Evolutionary conservation across 2,113 vertebrate genomes (phyloP), one percentile per base, ranked within the genome.

Genomic region (Brachyhypopomus gauderio): DNA sequence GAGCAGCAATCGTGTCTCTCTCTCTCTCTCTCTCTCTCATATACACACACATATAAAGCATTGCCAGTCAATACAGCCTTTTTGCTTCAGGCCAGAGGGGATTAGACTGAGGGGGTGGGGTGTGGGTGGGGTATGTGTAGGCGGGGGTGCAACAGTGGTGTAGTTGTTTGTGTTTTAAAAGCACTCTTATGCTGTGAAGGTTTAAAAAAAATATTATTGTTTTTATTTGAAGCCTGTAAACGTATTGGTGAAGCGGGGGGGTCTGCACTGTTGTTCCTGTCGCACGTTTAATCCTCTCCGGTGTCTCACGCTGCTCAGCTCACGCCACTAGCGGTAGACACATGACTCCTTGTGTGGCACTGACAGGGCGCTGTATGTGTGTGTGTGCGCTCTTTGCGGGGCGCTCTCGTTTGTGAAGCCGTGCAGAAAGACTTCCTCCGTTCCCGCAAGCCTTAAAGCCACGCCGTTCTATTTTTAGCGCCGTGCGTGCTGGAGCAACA

Each of bases 341-440:
- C 96, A 96, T 96, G 96, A 96, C 95, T 98, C 96, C 96, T 94
- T 94, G 92, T 93, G 90, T 93, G 92, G 95, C 93, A 90, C 95
- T 94, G 96, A 96, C 94, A 87, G 92, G 89, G 92, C 82, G 92
- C 88, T 88, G 88, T 82, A 85, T 82, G 77, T 55, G 69, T 93
- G 89, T 88, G 88, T 83, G 86, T 70, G 94, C 88, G 93, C 92
- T 92, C 94, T 95, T 94, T 92, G 95, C 92, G 88, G 88, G 91
- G 94, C 94, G 93, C 95, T 52, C 45, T 91, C 95, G 94, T 96
- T 93, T 93, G 95, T 94, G 93, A 92, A 89, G 94, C 92, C 86
- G 93, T 92, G 95, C 93, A 95, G 94, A 94, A 93, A 94, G 89
- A 85, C 86, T 90, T 90, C 90, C 92, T 94, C 93, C 93, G 94